These are phyloP conservation scores for Callithrix jacchus DNA, from an alignment of 2,113 vertebrate species.

Conservation along the genomic window DNA sequence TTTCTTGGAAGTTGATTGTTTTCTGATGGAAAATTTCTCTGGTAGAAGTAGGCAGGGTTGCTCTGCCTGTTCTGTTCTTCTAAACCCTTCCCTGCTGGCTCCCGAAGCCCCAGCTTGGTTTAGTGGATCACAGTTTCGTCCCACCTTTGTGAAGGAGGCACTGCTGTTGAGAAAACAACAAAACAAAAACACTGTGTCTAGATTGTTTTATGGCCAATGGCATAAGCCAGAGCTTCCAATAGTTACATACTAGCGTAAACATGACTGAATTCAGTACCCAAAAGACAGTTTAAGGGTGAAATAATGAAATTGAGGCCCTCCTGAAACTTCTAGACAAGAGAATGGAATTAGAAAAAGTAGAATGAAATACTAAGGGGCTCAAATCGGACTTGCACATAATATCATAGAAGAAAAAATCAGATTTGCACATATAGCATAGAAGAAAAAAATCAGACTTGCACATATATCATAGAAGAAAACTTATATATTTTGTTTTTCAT, in stretches of 20 bases:
- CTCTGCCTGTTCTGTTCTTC: neutral
- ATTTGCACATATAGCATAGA: too few relatives aligned
- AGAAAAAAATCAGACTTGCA: neutral
- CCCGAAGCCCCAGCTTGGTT: neutral
- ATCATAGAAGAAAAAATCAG: neutral
- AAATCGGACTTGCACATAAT: neutral
- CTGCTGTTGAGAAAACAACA: neutral
- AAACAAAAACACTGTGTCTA: neutral
- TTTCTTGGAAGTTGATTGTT: neutral
- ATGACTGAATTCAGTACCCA: neutral
- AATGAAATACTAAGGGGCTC: neutral
- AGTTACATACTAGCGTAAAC: neutral
- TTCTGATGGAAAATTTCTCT: neutral
- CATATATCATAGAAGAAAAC: neutral
- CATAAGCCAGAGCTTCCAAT: neutral
- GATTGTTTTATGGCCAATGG: neutral
- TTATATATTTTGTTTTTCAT: conserved; percentile 22
- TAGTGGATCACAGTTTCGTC: neutral
- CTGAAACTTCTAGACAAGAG: neutral
- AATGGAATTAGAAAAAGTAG: conserved; percentile 2
- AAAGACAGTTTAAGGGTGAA: neutral
- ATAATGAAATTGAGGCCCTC: neutral
- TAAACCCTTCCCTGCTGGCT: neutral
- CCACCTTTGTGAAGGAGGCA: neutral
- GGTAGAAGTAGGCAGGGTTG: neutral